Percentiles rank a stretch among this genome's conserved stretches.
Conservation (phyloP, 1,140 invertebrate genomes). For the Hormaphis cornu region DNA sequence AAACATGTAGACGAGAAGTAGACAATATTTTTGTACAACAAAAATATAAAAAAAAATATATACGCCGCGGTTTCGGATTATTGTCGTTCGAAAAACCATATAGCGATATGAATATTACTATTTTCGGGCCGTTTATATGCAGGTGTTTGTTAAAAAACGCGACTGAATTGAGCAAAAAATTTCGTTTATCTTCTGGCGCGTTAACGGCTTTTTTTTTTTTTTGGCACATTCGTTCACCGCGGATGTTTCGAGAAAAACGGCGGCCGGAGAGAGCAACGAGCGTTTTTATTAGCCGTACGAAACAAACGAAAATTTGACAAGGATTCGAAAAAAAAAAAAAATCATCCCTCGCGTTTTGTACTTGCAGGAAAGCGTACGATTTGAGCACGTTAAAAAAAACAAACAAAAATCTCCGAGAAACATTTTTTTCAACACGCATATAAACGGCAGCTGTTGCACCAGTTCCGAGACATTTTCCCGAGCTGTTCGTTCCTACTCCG, state of each 20-base stretch:
- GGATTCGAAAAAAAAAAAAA: background rate
- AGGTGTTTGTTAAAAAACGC: background rate
- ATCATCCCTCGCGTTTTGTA: background rate
- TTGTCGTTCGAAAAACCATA: conserved; percentile 1
- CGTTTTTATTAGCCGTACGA: no score
- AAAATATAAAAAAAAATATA: background rate
- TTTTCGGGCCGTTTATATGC: background rate
- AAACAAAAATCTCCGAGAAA: background rate
- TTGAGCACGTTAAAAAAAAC: conserved; percentile 17
- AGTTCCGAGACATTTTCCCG: conserved; percentile 25
- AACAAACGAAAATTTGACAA: background rate
- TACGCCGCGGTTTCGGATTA: background rate
- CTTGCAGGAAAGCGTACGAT: conserved; percentile 7
- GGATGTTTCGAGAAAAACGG: no score
- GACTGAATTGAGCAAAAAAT: conserved; percentile 24
- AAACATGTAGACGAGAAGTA: background rate
- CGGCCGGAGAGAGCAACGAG: no score
- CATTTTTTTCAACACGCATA: conserved; percentile 1
- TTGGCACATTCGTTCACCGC: background rate
- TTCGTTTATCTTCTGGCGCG: background rate
- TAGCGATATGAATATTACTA: no score
- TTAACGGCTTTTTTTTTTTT: background rate
- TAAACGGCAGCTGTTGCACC: background rate
- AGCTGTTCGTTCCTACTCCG: background rate
- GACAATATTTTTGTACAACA: background rate